Base-by-base conservation (phyloP, 2,113 vertebrate species). In the Leptocoma aspasia region DNA sequence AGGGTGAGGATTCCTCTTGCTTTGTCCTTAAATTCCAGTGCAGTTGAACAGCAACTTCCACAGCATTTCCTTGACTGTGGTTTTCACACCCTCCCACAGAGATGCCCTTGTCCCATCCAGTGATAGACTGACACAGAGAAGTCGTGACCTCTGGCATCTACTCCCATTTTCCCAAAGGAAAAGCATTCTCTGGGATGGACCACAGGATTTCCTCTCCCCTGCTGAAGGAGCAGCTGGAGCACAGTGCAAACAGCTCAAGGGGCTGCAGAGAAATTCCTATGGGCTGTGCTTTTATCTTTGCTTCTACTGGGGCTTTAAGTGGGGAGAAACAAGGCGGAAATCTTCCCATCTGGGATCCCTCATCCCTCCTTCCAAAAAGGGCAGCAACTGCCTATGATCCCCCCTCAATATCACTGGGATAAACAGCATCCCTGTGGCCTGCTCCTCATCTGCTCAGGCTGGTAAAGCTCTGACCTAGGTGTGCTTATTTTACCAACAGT, bases 11-110 rank as follows among this genome's bases (percentile, higher is more conserved):
- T 52, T 65, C 54, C 42, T 87, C 79, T 70, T 0, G 1, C 35
- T 83, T 86, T 50, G 42, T 52, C 88, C 90, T 37, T n/a, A 23
- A 82, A 86, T 12, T 59, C 54, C 37, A 41, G 49, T 21, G 33
- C 50, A 69, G 41, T 30, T 26, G 18, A 63, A 39, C 66, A 82
- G 70, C 41, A 76, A 20, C n/a, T 71, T 75, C 16, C 65, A 44
- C 11, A 31, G 44, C 69, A 41, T 56, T n/a, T 63, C 64, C 41
- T 39, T 0, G 0, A 16, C 21, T 33, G 4, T 1, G 18, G 31
- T 28, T 49, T 73, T 80, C 10, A 2, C 31, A 41, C 15, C 37
- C 60, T 33, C 20, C 66, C 70, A 7, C 0, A 4, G 39, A 24
- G 69, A n/a, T 10, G 10, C 26, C 72, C 27, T 14, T 66, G 59